phyloP scores from a whole-genome alignment of 2,113 vertebrate species.

The Nyctibius bracteatus region DNA sequence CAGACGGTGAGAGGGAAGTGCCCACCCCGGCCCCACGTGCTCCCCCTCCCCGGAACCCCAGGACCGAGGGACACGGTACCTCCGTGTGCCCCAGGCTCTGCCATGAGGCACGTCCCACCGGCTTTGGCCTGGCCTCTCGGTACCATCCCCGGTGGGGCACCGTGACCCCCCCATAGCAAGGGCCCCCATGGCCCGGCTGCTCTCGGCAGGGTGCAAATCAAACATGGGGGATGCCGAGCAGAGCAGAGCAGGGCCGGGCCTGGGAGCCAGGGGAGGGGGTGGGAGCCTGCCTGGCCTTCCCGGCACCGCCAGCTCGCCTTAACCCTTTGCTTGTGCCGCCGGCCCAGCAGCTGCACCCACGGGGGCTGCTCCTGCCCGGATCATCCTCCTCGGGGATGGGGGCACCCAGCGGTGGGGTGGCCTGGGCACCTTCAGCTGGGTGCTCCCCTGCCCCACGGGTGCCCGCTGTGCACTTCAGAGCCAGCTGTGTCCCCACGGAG shows the following conservation, averaged over 20 bases:
- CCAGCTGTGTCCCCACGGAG: rapidly evolving
- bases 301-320: background rate
- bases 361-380: rapidly evolving
- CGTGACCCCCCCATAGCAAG: background rate
- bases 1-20: background rate
- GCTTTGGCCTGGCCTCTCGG: background rate
- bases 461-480: background rate
- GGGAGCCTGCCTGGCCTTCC: background rate
- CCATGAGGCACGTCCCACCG: rapidly evolving
- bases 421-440: background rate
- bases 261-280: background rate
- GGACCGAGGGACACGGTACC: background rate
- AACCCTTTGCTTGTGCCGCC: background rate
- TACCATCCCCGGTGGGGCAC: rapidly evolving
- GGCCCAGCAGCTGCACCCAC: rapidly evolving
- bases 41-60: background rate
- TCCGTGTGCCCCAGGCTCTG: background rate
- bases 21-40: background rate
- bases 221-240: background rate
- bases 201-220: constrained; percentile 17
- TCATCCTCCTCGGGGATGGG: rapidly evolving
- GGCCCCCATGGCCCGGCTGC: background rate
- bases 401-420: background rate
- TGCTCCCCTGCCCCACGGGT: background rate
- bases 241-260: background rate